Evolutionary conservation across 2,797 vertebrate genomes (phyloP), one percentile per base, ranked within the genome.

Genomic region (Lophura swinhoii): DNA sequence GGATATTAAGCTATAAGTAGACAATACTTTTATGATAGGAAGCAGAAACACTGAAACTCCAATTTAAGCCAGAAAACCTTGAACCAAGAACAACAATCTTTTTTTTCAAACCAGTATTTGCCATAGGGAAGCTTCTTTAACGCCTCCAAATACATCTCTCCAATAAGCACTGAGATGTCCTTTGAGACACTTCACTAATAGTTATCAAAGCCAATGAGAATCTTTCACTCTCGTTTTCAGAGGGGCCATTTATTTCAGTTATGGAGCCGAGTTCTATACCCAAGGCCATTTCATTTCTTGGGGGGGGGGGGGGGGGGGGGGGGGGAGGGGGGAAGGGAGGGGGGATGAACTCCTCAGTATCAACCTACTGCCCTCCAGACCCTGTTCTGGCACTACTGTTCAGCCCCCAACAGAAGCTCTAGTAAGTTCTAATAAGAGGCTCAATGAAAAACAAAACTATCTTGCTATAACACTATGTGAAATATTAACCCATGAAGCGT

Each of bases 401-500:
- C 51, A 53, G 51, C 46, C 46, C 11, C 28, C 37, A 64, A 7
- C 29, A 71, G 63, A 84, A 91, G 51, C 28, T 43, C 43, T 43
- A 43, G 9, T 43, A 43, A 18, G 37, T 24, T 28, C 31, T 81
- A 92, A 90, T 81, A 73, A 82, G 87, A 72, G 84, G 31, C 70
- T 91, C 16, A 33, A 46, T 68, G 82, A 51, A 51, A 51, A 72
- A 96, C 89, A 88, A 92, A 96, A 73, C 55, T 72, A n/a, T 41
- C n/a, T 70, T 86, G 39, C 75, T 63, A 72, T 26, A 92, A 71
- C n/a, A 84, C 70, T 35, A 14, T 1, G 15, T 46, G 73, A 86
- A 93, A 93, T 95, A 80, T 76, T 95, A 87, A 95, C 93, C 74
- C 70, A 95, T 49, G 92, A 76, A 92, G 75, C 1, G 8, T 79